A percentile compares a stretch with the other conserved stretches of the same genome.
These are phyloP conservation scores for Psilopsiagon aymara DNA, from an alignment of 2,113 vertebrate genomes.

Conservation along the genomic window DNA sequence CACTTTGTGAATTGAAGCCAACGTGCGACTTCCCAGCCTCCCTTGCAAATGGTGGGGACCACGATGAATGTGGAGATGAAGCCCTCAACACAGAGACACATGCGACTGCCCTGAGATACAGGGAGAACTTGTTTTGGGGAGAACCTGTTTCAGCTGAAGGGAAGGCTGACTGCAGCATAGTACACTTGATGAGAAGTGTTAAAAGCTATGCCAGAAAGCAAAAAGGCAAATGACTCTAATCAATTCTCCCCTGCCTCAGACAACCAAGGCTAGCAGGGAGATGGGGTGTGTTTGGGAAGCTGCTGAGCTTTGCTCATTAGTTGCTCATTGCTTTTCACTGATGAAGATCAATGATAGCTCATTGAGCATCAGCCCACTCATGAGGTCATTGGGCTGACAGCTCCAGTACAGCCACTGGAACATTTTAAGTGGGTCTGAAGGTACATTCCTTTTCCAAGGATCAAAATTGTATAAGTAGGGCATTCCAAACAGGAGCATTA, in stretches of 20 bases:
- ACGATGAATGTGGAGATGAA: neutral
- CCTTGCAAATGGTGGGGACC: neutral
- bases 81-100: fast-evolving
- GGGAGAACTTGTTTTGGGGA: neutral
- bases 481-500: neutral
- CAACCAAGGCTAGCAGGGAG: neutral
- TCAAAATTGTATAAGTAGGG: neutral
- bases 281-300: neutral
- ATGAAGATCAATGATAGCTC: neutral
- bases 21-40: neutral
- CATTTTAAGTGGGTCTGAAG: neutral
- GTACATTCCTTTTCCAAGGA: neutral
- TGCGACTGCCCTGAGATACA: neutral
- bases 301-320: neutral
- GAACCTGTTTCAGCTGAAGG: neutral
- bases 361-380: neutral
- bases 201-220: neutral
- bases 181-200: neutral
- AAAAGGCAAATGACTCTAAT: neutral
- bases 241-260: neutral
- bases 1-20: neutral
- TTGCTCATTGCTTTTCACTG: neutral
- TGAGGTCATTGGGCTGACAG: neutral
- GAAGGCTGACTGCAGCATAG: neutral
- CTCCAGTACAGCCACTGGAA: neutral